These are phyloP conservation scores for Leptocoma aspasia DNA, from an alignment of 2,113 vertebrate species.

Conservation along the genomic window DNA sequence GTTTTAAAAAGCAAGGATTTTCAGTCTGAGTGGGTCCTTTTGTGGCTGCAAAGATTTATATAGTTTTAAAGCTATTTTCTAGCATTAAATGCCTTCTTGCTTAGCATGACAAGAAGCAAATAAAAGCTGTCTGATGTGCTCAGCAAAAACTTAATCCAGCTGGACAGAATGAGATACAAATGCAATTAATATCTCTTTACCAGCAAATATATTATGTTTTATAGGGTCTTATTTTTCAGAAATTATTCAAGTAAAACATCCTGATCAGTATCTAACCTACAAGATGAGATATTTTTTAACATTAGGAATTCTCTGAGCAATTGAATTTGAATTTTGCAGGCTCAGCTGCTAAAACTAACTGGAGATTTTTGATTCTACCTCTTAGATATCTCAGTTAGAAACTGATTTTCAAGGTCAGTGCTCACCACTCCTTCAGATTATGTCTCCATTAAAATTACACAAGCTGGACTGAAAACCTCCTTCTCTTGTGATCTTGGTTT, in stretches of 20 bases:
- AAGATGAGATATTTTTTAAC: neutral
- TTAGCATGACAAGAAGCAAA: neutral
- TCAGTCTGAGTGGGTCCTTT: neutral
- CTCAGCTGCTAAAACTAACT: neutral
- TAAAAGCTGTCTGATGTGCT: neutral
- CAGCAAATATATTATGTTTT: neutral
- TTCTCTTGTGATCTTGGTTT: neutral
- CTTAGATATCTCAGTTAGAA: neutral
- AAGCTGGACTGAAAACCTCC: neutral
- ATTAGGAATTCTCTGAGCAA: neutral
- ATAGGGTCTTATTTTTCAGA: constrained; percentile 3
- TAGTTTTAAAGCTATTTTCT: neutral
- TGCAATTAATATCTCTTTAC: neutral
- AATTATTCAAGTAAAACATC: neutral
- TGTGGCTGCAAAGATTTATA: neutral
- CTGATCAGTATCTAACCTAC: neutral
- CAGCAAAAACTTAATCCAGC: constrained; percentile 28
- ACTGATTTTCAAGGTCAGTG: neutral
- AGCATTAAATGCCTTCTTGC: neutral
- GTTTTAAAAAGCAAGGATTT: neutral
- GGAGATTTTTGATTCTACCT: neutral
- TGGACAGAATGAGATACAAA: neutral
- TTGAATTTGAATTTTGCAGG: neutral
- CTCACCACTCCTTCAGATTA: neutral
- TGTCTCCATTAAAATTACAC: neutral